A percentile compares a stretch with the other conserved stretches of the same genome.
Conservation (phyloP, 2,888 invertebrate genomes). For the Diarsia mendica region DNA sequence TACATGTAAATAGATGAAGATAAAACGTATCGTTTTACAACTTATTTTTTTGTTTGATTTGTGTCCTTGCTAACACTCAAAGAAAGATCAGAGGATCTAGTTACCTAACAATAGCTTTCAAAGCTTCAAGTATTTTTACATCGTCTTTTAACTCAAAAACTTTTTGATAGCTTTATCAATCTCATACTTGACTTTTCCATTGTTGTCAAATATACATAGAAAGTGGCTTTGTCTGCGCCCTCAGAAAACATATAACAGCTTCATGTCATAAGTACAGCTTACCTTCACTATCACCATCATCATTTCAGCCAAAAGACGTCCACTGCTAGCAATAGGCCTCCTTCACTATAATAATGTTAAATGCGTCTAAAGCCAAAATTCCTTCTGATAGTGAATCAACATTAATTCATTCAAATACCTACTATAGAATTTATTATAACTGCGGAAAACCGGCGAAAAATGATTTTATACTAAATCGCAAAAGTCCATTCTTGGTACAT, state of each 20-base stretch:
- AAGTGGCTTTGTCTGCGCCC: background rate
- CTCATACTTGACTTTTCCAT: background rate
- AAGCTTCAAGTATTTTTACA: background rate
- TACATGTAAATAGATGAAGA: constrained; percentile 71
- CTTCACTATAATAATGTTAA: background rate
- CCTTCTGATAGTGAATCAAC: background rate
- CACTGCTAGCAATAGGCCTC: no score
- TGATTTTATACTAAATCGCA: constrained; percentile 6
- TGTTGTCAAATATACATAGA: background rate
- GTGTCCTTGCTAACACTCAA: background rate
- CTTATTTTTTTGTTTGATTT: constrained; percentile 38
- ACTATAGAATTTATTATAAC: background rate
- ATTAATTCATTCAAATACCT: background rate
- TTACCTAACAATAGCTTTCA: background rate
- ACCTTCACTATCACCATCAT: no score
- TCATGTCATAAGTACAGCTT: background rate
- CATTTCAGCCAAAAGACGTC: no score
- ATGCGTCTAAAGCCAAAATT: background rate
- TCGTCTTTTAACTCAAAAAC: background rate
- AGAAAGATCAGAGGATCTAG: background rate
- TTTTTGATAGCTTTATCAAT: background rate
- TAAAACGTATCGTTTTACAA: constrained; percentile 70
- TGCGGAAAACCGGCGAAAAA: background rate
- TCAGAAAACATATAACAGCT: background rate
- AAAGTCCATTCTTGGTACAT: background rate